Percentiles rank a stretch among this genome's conserved stretches.
These are phyloP conservation scores for Lepeophtheirus nordmannii DNA, from an alignment of 2,888 invertebrate genomes.

Conservation along the genomic window DNA sequence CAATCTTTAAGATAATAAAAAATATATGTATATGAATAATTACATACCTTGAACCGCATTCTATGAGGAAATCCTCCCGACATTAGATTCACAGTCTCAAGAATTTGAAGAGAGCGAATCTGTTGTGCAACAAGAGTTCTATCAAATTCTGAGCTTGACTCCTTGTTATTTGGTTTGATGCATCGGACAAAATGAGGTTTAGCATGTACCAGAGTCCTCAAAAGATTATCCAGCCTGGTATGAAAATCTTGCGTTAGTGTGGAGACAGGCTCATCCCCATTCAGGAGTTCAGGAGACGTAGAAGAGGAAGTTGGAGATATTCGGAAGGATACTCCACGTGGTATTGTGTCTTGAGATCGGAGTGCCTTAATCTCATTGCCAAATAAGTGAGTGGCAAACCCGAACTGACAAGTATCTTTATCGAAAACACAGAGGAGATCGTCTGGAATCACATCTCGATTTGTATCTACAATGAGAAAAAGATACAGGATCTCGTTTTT, in stretches of 20 bases:
- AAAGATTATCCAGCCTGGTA: conserved; percentile 73
- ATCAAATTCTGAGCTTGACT: conserved; percentile 68
- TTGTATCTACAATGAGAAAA: conserved; percentile 49
- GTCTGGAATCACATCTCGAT: conserved; percentile 78
- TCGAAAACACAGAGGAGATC: conserved; percentile 83
- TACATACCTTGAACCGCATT: conserved; percentile 60
- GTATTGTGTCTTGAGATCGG: conserved; percentile 49
- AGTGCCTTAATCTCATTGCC: conserved; percentile 74
- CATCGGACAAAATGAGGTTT: conserved; percentile 87
- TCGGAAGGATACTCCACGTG: conserved; percentile 61
- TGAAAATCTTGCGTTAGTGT: conserved; percentile 90
- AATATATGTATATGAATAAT: conserved; percentile 38
- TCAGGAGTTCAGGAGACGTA: conserved; percentile 34
- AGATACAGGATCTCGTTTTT: conserved; percentile 13
- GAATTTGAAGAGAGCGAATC: conserved; percentile 71
- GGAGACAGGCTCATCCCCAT: conserved; percentile 68
- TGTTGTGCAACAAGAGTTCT: conserved; percentile 66
- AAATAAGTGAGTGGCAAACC: conserved; percentile 91
- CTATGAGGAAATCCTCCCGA: conserved; percentile 81
- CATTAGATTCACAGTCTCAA: conserved; percentile 89
- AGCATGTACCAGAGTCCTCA: conserved; percentile 78
- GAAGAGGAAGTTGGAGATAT: conserved; percentile 78
- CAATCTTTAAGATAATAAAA: conserved; percentile 21
- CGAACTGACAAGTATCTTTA: conserved; percentile 80
- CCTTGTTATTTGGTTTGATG: conserved; percentile 67